Percentiles rank a stretch among this genome's conserved stretches.
Conservation (phyloP, 2,888 invertebrate genomes). For the Ypsolopha sequella region DNA sequence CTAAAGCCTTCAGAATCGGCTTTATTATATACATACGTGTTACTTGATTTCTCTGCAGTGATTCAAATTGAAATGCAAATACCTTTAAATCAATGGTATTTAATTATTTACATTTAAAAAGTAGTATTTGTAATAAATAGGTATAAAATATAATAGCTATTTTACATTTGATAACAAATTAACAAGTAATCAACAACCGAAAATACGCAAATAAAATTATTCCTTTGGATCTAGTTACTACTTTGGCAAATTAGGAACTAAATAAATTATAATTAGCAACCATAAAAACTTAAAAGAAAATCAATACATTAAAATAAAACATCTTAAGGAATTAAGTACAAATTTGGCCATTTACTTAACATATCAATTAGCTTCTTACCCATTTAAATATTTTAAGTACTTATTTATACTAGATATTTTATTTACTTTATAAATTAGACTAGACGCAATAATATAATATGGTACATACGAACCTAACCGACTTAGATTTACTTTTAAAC, state of each 20-base stretch:
- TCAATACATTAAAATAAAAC: neutral
- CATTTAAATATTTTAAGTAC: too few relatives aligned
- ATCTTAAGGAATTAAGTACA: too few relatives aligned
- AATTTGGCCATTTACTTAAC: neutral
- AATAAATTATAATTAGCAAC: slow-evolving; percentile 7
- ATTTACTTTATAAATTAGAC: slow-evolving; percentile 6
- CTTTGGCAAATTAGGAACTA: slow-evolving; percentile 34
- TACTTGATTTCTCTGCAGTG: too few relatives aligned
- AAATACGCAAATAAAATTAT: slow-evolving; percentile 9
- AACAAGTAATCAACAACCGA: slow-evolving; percentile 18
- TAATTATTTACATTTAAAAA: too few relatives aligned
- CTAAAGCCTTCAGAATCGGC: too few relatives aligned
- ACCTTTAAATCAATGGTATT: neutral
- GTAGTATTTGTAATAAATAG: slow-evolving; percentile 9
- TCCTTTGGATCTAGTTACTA: slow-evolving; percentile 18
- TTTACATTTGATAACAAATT: slow-evolving; percentile 1
- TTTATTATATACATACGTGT: too few relatives aligned
- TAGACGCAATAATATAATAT: slow-evolving; percentile 5
- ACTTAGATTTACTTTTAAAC: neutral
- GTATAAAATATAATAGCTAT: neutral
- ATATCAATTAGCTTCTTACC: neutral
- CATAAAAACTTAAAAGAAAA: slow-evolving; percentile 8
- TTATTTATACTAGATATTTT: too few relatives aligned
- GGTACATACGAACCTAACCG: too few relatives aligned
- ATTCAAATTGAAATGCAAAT: too few relatives aligned